Percentiles rank a stretch among this genome's conserved stretches.
phyloP scores from a whole-genome alignment of 2,113 vertebrate genomes.

The Nanger granti region DNA sequence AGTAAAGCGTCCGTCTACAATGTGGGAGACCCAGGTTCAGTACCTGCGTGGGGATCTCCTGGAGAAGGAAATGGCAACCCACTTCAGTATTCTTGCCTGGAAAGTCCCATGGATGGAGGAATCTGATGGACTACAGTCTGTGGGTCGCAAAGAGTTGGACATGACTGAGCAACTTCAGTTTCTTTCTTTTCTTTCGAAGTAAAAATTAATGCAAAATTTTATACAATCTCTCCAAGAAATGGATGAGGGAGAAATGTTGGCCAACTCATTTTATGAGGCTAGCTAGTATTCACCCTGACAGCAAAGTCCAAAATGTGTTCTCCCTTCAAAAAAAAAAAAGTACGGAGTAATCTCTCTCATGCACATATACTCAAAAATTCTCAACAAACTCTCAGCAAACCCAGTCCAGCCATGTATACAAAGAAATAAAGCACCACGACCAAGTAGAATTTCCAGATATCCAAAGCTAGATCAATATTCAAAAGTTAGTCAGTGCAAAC shows the following conservation, averaged over 20 bases:
- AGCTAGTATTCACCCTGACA: background rate
- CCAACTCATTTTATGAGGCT: background rate
- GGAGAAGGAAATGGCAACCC: background rate
- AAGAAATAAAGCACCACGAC: background rate
- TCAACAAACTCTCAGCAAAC: background rate
- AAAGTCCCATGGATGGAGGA: background rate
- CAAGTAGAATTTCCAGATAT: too few species aligned
- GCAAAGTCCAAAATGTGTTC: background rate
- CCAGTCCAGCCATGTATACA: background rate
- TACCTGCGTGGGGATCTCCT: background rate
- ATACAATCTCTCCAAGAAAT: background rate
- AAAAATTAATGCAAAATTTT: background rate
- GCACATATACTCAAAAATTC: background rate
- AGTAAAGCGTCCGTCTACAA: background rate
- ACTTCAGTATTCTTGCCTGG: background rate
- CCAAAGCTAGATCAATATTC: background rate
- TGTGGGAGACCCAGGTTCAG: background rate
- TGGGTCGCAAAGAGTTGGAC: fast-evolving
- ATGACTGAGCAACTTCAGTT: background rate
- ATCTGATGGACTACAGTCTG: fast-evolving
- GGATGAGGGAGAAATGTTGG: background rate
- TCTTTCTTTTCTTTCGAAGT: background rate
- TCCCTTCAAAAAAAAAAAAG: background rate
- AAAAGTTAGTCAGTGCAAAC: background rate
- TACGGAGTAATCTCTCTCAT: background rate